These are phyloP conservation scores for Drosophila antonietae DNA, from an alignment of 2,888 invertebrate species.

Conservation along the genomic window DNA sequence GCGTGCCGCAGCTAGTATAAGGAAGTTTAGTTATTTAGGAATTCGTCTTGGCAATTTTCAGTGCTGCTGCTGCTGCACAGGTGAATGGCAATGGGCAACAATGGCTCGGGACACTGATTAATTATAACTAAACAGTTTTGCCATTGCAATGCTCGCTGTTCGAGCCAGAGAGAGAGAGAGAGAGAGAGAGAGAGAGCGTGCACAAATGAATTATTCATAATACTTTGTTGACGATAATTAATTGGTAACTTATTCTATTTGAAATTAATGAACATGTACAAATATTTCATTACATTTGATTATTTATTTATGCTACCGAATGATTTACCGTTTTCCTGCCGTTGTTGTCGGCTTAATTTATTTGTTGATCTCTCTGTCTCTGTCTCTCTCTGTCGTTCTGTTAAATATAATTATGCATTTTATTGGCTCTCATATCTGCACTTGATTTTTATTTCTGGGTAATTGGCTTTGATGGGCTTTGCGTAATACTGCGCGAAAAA, in stretches of 20 bases:
- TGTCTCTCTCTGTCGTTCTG: neutral
- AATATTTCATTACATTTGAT: conserved; percentile 22
- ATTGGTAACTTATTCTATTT: conserved; percentile 39
- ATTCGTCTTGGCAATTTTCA: conserved; percentile 49
- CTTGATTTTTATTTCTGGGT: neutral
- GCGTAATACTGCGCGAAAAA: neutral
- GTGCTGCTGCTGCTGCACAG: conserved; percentile 5
- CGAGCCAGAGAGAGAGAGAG: neutral
- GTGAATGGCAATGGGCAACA: neutral
- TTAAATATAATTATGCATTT: conserved; percentile 8
- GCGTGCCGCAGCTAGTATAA: conserved; percentile 39
- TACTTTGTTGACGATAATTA: conserved; percentile 13
- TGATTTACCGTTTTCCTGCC: neutral
- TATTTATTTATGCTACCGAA: conserved; percentile 6
- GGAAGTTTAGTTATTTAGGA: conserved; percentile 46
- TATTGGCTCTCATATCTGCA: conserved; percentile 10
- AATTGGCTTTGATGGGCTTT: conserved; percentile 29
- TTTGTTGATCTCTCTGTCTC: conserved; percentile 1
- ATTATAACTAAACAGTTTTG: conserved; percentile 23
- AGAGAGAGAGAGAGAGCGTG: no score
- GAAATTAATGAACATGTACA: conserved; percentile 20
- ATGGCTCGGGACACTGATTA: neutral
- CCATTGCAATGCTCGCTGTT: conserved; percentile 7
- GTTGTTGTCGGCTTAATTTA: neutral
- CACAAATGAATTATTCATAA: conserved; percentile 23